These are phyloP conservation scores for Cyphomyrus discorhynchus DNA, from an alignment of 2,113 vertebrate genomes.

Conservation along the genomic window DNA sequence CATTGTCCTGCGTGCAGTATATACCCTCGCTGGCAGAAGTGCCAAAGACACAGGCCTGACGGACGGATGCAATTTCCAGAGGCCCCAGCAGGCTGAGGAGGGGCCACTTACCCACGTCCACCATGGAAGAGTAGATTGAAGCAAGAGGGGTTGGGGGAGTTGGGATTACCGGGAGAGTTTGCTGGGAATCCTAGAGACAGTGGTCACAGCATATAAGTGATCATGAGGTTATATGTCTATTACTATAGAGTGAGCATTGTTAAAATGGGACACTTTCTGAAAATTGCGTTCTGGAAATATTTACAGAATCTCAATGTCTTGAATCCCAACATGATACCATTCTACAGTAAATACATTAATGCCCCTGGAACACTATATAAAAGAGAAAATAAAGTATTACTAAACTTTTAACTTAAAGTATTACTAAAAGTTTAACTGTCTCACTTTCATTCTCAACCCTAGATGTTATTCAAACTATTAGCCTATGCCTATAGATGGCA, in stretches of 20 bases:
- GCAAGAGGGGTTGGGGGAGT: not conserved
- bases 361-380: not conserved
- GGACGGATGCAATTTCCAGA: conserved; percentile 73
- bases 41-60: conserved; percentile 85
- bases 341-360: not conserved
- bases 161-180: not conserved
- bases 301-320: not conserved
- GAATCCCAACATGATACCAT: not conserved
- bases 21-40: conserved; percentile 85
- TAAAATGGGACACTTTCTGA: not conserved
- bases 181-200: not conserved
- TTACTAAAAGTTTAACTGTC: not conserved
- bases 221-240: too few relatives aligned
- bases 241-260: not conserved
- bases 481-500: not conserved
- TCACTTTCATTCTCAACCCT: not conserved
- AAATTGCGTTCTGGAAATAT: not conserved
- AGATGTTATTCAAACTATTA: not conserved
- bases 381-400: not conserved
- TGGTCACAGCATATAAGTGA: not conserved
- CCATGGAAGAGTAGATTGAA: conserved; percentile 50
- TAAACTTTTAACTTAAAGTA: not conserved
- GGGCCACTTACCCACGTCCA: conserved; percentile 92
- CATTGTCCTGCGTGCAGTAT: conserved; percentile 75
- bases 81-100: conserved; percentile 81